Evolutionary conservation across 2,888 invertebrate genomes (phyloP), one percentile per base, ranked within the genome.

Genomic region (Cremastobaeus sp.): DNA sequence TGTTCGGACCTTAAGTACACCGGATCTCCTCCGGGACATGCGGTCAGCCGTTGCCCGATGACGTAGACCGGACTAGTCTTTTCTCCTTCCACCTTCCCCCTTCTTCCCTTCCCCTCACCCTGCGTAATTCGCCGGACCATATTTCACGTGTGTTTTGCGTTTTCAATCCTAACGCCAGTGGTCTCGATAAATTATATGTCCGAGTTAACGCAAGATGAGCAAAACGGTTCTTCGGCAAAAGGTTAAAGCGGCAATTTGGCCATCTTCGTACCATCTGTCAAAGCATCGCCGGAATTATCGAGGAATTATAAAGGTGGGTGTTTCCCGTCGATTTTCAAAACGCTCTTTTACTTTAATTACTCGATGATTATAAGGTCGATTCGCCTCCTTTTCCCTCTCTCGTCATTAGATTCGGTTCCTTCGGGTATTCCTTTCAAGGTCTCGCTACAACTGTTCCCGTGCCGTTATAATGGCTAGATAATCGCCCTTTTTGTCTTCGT

Each of bases 191-290:
- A 84, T 84, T 83, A 84, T 80, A 80, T 77, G 52, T 59, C 57
- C 35, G 80, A 75, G 77, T 77, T 77, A 79, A 75, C 71, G 76
- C 69, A 73, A 76, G 78, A 73, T 41, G 60, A 74, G 74, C 43
- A 60, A 66, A 66, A 59, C 45, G 64, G 60, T 66, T 74, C 20
- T 20, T 39, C 60, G 65, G 73, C 72, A 74, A 69, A 79, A 81
- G 79, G 79, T 82, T 81, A 76, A 78, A 82, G 76, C 76, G 76
- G 79, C 80, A 85, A 85, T 85, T 86, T 84, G 79, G 83, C 78
- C 65, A 76, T 82, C 81, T 76, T 79, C 79, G 77, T 73, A 81
- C 81, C 82, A 82, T 85, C 83, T 83, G 85, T 85, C 85, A 85
- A 84, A 83, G 83, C 79, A 20, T 30, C 14, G 69, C 30, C 59